Conservation (phyloP, 2,888 invertebrate genomes). For the Pandemis corylana region DNA sequence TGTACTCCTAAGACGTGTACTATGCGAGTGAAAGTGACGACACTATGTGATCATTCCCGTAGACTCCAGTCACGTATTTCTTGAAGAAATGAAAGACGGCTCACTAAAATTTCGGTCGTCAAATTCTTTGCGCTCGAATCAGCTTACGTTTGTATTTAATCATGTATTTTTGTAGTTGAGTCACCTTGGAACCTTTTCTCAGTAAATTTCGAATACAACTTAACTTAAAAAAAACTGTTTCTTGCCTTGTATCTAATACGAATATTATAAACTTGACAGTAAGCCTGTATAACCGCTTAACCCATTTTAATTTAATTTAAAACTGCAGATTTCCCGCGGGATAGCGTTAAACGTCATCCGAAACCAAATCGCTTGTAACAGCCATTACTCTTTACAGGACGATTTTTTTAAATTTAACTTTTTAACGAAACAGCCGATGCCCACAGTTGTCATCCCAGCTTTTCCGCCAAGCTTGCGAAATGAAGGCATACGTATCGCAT, state of each 20-base stretch:
- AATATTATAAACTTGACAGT: no score
- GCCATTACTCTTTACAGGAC: no score
- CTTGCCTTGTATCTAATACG: no score
- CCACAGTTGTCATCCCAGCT: not conserved
- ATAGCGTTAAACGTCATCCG: not conserved
- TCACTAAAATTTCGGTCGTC: not conserved
- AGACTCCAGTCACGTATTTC: not conserved
- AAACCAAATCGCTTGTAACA: no score
- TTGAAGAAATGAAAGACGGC: not conserved
- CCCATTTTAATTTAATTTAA: no score
- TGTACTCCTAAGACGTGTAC: no score
- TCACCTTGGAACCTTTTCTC: not conserved
- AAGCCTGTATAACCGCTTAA: no score
- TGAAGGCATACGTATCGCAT: constrained; percentile 7
- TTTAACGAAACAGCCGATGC: not conserved
- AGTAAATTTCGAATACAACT: no score
- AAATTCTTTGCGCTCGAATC: not conserved
- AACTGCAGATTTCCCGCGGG: no score
- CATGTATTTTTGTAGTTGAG: no score
- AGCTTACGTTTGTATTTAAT: not conserved
- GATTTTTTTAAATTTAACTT: not conserved
- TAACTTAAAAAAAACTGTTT: no score
- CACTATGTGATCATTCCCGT: not conserved
- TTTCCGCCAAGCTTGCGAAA: not conserved
- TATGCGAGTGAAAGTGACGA: not conserved